phyloP scores from a whole-genome alignment of 1,140 invertebrate species.

The Orchesella cincta region DNA sequence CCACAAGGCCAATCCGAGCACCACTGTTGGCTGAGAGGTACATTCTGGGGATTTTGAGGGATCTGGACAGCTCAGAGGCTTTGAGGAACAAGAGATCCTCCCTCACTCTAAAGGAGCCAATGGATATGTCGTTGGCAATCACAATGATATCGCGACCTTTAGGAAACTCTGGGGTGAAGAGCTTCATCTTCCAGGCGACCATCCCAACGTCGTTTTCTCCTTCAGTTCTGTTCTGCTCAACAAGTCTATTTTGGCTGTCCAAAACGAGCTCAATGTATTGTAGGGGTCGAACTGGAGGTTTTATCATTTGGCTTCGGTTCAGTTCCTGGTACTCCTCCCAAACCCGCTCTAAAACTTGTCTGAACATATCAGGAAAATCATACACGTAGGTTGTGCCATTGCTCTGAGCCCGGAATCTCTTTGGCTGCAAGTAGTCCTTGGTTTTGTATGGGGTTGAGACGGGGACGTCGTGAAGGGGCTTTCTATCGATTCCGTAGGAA shows the following conservation, averaged over 20 bases:
- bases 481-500: conserved; percentile 78
- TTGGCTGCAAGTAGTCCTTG: conserved; percentile 96
- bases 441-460: conserved; percentile 95
- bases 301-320: conserved; percentile 60
- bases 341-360: conserved; percentile 78
- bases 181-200: conserved; percentile 92
- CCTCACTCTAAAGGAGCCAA: conserved; percentile 94
- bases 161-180: conserved; percentile 94
- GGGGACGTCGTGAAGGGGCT: conserved; percentile 87
- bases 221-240: conserved; percentile 86
- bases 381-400: conserved; percentile 97
- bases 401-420: conserved; percentile 93
- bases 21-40: conserved; percentile 97
- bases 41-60: conserved; percentile 83
- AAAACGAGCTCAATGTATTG: conserved; percentile 83
- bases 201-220: conserved; percentile 97
- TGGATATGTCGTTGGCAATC: conserved; percentile 97
- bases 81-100: conserved; percentile 91
- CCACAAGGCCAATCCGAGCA: conserved; percentile 93
- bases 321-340: conserved; percentile 81
- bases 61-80: conserved; percentile 85
- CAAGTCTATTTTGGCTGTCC: conserved; percentile 70
- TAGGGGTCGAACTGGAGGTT: conserved; percentile 69
- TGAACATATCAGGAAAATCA: conserved; percentile 96
- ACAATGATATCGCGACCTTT: conserved; percentile 89